phyloP scores from a whole-genome alignment of 2,888 invertebrate genomes.

The Standfussiana lucernea region DNA sequence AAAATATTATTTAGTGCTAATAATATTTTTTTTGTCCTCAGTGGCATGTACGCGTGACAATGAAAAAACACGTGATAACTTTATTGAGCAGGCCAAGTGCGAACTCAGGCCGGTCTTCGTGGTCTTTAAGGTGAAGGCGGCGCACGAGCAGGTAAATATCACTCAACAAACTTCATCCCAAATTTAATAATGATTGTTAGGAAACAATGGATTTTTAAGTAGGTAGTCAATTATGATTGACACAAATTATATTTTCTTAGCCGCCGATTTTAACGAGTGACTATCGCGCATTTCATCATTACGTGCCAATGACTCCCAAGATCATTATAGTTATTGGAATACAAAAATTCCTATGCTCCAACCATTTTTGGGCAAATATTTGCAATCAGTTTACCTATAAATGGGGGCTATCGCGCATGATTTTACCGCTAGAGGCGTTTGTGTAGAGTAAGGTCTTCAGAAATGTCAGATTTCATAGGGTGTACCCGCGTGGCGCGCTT shows the following conservation, averaged over 20 bases:
- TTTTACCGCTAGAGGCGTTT: too few relatives aligned
- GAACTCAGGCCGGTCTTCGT: slow-evolving; percentile 85
- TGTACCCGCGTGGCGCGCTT: too few relatives aligned
- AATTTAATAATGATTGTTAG: slow-evolving; percentile 11
- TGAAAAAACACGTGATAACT: slow-evolving; percentile 76
- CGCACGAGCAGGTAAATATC: slow-evolving; percentile 82
- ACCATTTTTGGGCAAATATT: slow-evolving; percentile 47
- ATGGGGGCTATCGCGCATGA: too few relatives aligned
- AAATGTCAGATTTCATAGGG: too few relatives aligned
- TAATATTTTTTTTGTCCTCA: slow-evolving; percentile 70
- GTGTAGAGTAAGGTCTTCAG: too few relatives aligned
- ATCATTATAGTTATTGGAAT: slow-evolving; percentile 44
- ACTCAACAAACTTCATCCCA: neutral
- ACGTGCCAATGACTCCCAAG: slow-evolving; percentile 49
- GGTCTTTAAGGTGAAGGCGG: slow-evolving; percentile 77
- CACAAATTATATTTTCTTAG: slow-evolving; percentile 28
- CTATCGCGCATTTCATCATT: slow-evolving; percentile 43
- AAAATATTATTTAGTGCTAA: slow-evolving; percentile 6
- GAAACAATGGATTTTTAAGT: slow-evolving; percentile 9
- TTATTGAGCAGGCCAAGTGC: slow-evolving; percentile 84
- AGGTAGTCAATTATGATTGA: slow-evolving; percentile 4
- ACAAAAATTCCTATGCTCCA: slow-evolving; percentile 9
- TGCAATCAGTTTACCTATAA: slow-evolving; percentile 29
- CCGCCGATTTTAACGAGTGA: slow-evolving; percentile 27
- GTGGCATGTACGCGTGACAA: slow-evolving; percentile 81